Base-by-base conservation (phyloP, 2,797 vertebrate genomes). In the Argentina silus region DNA sequence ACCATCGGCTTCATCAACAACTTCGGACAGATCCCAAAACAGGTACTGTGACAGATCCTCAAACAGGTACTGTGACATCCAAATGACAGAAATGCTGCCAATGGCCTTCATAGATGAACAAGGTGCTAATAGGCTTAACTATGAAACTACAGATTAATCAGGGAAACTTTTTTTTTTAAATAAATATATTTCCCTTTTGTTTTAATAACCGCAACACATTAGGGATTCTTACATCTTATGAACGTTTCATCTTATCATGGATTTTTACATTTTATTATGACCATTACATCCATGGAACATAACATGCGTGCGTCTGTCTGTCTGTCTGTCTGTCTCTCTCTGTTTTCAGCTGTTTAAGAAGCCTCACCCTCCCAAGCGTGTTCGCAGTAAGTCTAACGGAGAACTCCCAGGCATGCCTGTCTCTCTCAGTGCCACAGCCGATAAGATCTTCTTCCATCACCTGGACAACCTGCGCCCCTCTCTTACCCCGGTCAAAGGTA, bases 1-100 rank as follows among this genome's bases (percentile, higher is more conserved):
- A 99, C 98, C 79, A 99, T 99, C 67, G 98, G 98, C 76, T 99
- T 99, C 90, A 99, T 99, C 88, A 99, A 99, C 89, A 99, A 99
- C 92, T 99, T 99, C 1, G 97, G 98, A 62, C 98, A 99, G 89
- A 99, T 99, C 87, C 98, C 98, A 12, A 63, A 63, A 43, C 48
- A 43, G 12, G 42, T 68, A 51, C 23, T 2, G 27, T 2, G 27
- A 36, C 27, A 36, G 27, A 36, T 36, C 27, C 27, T 4, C 27
- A 36, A 36, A 36, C 27, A 36, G 27, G 10, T 17, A 21, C n/a
- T 27, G 45, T 8, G 23, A 7, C 21, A 4, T 36, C 27, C 27
- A 36, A 1, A 36, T 36, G 27, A 2, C 27, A 36, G 27, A 36
- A 36, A 36, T 36, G 27, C 27, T 36, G 27, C 27, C 27, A 36